Percentiles rank a stretch among this genome's conserved stretches.
phyloP scores from a whole-genome alignment of 1,140 invertebrate genomes.

The Acarapis woodi region DNA sequence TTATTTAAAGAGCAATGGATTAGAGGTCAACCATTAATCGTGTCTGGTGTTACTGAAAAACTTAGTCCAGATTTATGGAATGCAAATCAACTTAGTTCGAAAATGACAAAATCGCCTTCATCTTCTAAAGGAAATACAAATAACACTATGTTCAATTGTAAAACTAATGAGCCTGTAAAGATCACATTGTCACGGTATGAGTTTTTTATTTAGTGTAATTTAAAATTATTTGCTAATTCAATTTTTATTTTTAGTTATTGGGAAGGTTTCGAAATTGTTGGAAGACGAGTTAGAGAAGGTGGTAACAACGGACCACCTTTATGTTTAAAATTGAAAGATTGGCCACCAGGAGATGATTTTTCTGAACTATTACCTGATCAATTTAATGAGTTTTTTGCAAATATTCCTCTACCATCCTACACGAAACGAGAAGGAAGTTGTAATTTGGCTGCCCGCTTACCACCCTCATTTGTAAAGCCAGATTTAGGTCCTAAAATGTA shows the following conservation, averaged over 20 bases:
- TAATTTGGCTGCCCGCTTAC: slow-evolving; percentile 63
- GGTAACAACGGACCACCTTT: slow-evolving; percentile 37
- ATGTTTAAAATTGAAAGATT: slow-evolving; percentile 78
- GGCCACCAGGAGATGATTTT: slow-evolving; percentile 85
- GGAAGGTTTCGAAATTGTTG: slow-evolving; percentile 72
- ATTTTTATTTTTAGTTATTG: too few relatives aligned
- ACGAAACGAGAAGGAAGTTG: slow-evolving; percentile 56
- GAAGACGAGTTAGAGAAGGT: slow-evolving; percentile 19
- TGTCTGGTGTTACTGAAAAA: slow-evolving; percentile 26
- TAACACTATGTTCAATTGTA: slow-evolving; percentile 73
- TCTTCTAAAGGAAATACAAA: slow-evolving; percentile 54
- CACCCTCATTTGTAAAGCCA: slow-evolving; percentile 72
- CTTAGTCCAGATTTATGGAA: slow-evolving; percentile 55
- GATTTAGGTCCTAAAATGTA: slow-evolving; percentile 96
- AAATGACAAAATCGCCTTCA: neutral
- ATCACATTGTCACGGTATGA: too few relatives aligned
- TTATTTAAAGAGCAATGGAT: slow-evolving; percentile 89
- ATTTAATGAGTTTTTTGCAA: slow-evolving; percentile 72
- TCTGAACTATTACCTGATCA: slow-evolving; percentile 50
- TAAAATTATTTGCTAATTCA: slow-evolving; percentile 63
- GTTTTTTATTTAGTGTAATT: slow-evolving; percentile 21
- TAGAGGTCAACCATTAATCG: slow-evolving; percentile 26
- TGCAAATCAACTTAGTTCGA: slow-evolving; percentile 56
- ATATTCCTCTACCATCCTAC: slow-evolving; percentile 62
- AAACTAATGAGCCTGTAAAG: slow-evolving; percentile 44